Conservation (phyloP, 2,888 invertebrate species). For the Orchesella flavescens region DNA sequence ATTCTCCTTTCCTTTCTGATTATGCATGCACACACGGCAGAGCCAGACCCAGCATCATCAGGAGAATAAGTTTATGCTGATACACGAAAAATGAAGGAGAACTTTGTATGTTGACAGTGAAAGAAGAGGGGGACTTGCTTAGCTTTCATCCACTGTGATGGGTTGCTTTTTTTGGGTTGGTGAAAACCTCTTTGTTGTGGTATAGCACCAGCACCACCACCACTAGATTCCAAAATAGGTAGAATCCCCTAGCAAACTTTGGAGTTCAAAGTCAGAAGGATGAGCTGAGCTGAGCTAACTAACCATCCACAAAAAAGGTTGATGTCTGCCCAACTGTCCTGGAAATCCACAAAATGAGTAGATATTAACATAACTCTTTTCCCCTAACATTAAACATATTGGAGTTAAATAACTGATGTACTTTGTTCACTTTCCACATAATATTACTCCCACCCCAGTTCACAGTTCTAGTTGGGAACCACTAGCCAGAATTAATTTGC, state of each 20-base stretch:
- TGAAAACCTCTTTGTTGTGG: background rate
- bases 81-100: no score
- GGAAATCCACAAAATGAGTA: constrained; percentile 20
- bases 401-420: no score
- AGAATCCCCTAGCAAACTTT: background rate
- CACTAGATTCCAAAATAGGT: background rate
- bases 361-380: constrained; percentile 14
- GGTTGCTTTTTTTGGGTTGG: background rate
- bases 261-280: background rate
- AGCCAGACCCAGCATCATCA: background rate
- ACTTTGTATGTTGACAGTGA: no score
- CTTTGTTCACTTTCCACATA: no score
- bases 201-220: background rate
- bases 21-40: background rate
- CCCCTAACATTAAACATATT: background rate
- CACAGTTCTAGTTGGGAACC: no score
- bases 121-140: no score
- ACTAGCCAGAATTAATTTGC: no score
- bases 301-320: background rate
- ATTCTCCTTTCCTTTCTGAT: background rate
- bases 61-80: no score
- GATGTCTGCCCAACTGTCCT: constrained; percentile 8
- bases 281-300: background rate
- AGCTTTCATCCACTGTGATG: no score
- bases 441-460: no score